Evolutionary conservation across 2,113 vertebrate genomes (phyloP), one percentile per base, ranked within the genome.

Genomic region (Cyanistes caeruleus): DNA sequence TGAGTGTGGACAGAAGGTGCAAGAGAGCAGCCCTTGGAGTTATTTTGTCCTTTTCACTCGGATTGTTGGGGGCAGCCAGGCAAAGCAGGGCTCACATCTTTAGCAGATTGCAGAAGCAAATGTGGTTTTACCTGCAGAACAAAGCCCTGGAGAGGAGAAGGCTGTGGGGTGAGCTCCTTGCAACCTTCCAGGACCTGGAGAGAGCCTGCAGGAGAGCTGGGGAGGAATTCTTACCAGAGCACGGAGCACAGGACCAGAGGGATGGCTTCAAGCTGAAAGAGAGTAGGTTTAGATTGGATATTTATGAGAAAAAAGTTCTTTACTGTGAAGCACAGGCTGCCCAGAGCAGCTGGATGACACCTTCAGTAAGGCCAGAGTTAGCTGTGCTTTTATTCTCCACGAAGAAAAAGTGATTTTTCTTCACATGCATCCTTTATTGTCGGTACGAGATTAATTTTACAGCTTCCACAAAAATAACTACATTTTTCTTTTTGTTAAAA

Each of bases 61-160:
- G 77, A 98, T 99, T 82, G 98, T 99, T 28, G 98, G 99, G 58
- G 98, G 98, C 44, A 95, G 63, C 10, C 96, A 98, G 83, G 98
- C 97, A 25, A 75, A 96, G 56, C 96, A 98, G 63, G 98, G 99
- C 72, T 98, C 98, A 2, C 98, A 99, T 49, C 98, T 98, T 1
- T 99, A 99, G 99, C 98, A 99, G 97, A 98, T 98, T 97, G 97
- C 64, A 67, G 30, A 22, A 51, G 41, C 22, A 58, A 84, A 80
- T 67, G 62, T 44, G 58, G 24, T 37, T 96, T 69, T 88, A 58
- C 39, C 44, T 65, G 60, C 41, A 73, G 35, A 82, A 53, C 46
- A n/a, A 62, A 85, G 58, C 63, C 43, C 51, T 56, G 41, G 14
- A 56, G 8, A 14, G 55, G 9, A 27, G 28, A 65, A 48, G 12